Evolutionary conservation across 2,113 vertebrate genomes (phyloP), one percentile per base, ranked within the genome.

Genomic region (Eulemur rufifrons): DNA sequence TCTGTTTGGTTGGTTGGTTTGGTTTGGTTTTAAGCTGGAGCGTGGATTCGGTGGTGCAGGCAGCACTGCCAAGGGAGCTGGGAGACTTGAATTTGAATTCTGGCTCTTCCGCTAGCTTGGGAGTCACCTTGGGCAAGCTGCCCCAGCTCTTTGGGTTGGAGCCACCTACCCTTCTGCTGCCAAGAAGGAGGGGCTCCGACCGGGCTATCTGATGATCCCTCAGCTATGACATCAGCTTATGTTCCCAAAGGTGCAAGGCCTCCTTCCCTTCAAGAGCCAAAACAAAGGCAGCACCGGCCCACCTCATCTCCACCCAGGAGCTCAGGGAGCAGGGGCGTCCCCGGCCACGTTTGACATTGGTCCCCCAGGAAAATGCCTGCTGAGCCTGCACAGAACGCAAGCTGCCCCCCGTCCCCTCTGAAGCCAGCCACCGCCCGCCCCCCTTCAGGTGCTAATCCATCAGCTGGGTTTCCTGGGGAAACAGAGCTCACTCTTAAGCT

Each of bases 401-500:
- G 59, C 29, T 3, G 11, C 25, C 68, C 32, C 82, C 66, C 1
- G 29, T 39, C 69, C 8, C 27, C 39, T 59, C 66, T 0, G 9
- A 83, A 64, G 73, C 77, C 77, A 64, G 29, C 68, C 73, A 39
- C 2, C 2, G 23, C 25, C 63, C 10, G 4, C 6, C 61, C 50
- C 78, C 2, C 91, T 64, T 56, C 77, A 56, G 21, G 39, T 45
- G 47, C 34, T 93, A 37, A 97, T 68, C n/a, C 90, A 69, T 50
- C 89, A 94, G 61, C 71, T 0, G 1, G 45, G 20, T 76, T 94
- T 97, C 94, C 87, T 66, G 69, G 93, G 94, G 87, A 82, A 96
- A 76, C 17, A 78, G 10, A 87, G 92, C 84, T 89, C 52, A 29
- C 27, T 81, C 42, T 93, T 78, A 59, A 61, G 6, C 25, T 81